phyloP scores from a whole-genome alignment of 2,113 vertebrate genomes.

The Sarotherodon lohbergeri region DNA sequence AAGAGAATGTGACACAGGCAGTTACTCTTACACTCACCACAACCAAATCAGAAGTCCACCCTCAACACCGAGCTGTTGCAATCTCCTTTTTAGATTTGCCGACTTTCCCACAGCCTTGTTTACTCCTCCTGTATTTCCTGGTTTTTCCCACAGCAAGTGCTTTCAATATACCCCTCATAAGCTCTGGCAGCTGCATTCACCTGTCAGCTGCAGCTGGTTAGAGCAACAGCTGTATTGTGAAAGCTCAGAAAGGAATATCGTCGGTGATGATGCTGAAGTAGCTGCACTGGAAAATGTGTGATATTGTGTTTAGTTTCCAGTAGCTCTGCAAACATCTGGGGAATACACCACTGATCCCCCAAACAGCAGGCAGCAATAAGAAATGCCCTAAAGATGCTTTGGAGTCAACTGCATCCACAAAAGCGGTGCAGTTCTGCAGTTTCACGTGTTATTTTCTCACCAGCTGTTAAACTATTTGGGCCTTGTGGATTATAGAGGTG shows the following conservation, averaged over 20 bases:
- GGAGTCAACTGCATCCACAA: not conserved
- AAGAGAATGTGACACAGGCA: not conserved
- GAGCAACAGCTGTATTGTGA: not conserved
- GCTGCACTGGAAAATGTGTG: not conserved
- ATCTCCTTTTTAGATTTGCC: not conserved
- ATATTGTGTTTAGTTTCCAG: not conserved
- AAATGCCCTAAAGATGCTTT: not conserved
- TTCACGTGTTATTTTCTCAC: not conserved
- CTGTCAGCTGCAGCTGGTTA: not conserved
- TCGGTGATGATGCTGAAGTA: not conserved
- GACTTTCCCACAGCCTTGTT: not conserved
- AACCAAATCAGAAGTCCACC: not conserved
- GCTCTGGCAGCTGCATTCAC: not conserved
- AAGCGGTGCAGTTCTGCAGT: not conserved
- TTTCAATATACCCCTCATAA: not conserved
- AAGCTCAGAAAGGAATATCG: not conserved
- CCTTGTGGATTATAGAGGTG: constrained; percentile 82
- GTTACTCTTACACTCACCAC: not conserved
- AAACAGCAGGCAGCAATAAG: not conserved
- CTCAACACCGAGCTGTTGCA: not conserved
- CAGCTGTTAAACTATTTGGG: constrained; percentile 81
- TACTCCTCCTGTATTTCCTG: not conserved
- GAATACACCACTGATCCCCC: not conserved
- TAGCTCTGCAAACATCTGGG: not conserved
- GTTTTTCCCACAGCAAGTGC: not conserved